Evolutionary conservation across 1,140 invertebrate genomes (phyloP).

Genomic region (Diabrotica undecimpunctata): DNA sequence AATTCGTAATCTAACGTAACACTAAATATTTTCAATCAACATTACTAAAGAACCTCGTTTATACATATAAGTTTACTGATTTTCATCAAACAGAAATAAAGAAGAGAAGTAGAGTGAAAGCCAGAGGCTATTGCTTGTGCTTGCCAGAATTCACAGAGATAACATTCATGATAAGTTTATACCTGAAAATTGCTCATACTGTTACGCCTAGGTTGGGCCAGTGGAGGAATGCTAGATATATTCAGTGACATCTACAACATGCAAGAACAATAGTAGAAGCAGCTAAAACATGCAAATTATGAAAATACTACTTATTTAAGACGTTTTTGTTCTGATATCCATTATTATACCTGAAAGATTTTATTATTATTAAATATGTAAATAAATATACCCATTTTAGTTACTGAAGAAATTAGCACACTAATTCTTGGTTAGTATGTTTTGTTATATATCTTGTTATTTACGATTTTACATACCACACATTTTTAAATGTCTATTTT

Average conservation of each 20-base stretch:
- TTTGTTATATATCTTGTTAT: no score
- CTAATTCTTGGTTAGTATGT: no score
- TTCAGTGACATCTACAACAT: slow-evolving; percentile 49
- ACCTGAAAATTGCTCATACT: slow-evolving; percentile 47
- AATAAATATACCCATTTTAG: no score
- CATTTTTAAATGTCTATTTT: no score
- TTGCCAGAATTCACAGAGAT: slow-evolving; percentile 5
- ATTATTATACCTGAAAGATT: slow-evolving; percentile 6
- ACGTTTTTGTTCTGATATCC: background rate
- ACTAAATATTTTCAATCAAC: no score
- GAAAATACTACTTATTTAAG: background rate
- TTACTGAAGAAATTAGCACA: no score
- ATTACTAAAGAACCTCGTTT: no score
- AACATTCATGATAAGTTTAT: slow-evolving; percentile 22
- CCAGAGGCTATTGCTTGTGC: background rate
- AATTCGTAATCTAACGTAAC: no score
- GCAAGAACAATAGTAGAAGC: slow-evolving; percentile 38
- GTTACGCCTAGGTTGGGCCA: slow-evolving; percentile 46
- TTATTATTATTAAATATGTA: slow-evolving; percentile 4
- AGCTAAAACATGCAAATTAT: slow-evolving; percentile 40
- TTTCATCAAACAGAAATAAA: background rate
- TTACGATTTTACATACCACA: no score
- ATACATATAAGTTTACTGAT: background rate
- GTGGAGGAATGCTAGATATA: slow-evolving; percentile 40
- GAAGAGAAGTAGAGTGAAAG: background rate